These are phyloP conservation scores for Barbus barbus DNA, from an alignment of 2,113 vertebrate genomes.

Conservation along the genomic window DNA sequence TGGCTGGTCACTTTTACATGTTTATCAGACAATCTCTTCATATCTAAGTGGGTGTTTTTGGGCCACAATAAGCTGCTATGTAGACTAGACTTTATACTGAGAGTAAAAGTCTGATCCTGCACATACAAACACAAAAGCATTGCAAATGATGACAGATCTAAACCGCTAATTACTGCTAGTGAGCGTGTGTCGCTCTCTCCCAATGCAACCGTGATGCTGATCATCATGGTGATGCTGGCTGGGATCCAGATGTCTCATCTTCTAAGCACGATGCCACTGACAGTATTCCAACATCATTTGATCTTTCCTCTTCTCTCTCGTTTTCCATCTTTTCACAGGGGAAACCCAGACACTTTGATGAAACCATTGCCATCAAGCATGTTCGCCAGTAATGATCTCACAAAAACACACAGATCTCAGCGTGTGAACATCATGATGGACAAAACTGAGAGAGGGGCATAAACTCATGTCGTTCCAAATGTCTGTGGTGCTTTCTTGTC, in stretches of 20 bases:
- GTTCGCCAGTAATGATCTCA: constrained; percentile 13
- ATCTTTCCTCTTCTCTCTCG: background rate
- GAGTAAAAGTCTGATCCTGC: background rate
- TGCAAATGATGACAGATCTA: constrained; percentile 6
- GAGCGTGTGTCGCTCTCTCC: background rate
- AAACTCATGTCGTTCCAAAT: background rate
- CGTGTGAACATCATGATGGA: background rate
- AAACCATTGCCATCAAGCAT: background rate
- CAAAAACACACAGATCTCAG: background rate
- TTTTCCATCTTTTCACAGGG: background rate
- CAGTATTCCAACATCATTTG: background rate
- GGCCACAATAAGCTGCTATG: background rate
- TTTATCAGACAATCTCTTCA: background rate
- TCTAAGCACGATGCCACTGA: constrained; percentile 20
- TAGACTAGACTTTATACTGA: background rate
- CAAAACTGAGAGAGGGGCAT: background rate
- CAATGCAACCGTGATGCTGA: constrained; percentile 9
- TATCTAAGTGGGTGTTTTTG: background rate
- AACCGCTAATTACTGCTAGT: background rate
- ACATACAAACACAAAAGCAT: background rate
- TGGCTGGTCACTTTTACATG: background rate
- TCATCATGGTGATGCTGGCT: constrained; percentile 35
- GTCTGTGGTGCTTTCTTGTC: background rate
- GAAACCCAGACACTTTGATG: background rate
- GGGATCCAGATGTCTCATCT: constrained; percentile 43